Percentiles rank a stretch among this genome's conserved stretches.
These are phyloP conservation scores for Cavia porcellus DNA, from an alignment of 2,113 vertebrate species.

Conservation along the genomic window DNA sequence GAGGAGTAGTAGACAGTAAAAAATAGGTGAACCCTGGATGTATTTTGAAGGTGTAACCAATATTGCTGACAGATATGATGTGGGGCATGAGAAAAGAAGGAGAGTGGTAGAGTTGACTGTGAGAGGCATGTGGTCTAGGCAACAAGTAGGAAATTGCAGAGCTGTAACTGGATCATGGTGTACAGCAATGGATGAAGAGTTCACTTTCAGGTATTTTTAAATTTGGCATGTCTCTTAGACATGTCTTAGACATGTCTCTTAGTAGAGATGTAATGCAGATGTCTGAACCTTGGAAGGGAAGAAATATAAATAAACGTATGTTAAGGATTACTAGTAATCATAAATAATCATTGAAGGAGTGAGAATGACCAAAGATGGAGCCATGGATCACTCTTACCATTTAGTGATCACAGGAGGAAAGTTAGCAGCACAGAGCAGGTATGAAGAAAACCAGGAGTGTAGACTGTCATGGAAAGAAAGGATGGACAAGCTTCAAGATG, in stretches of 20 bases:
- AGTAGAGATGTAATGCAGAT: background rate
- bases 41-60: background rate
- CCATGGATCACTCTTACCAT: background rate
- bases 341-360: background rate
- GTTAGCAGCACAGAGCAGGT: background rate
- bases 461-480: background rate
- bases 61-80: background rate
- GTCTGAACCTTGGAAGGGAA: background rate
- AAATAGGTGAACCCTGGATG: no score
- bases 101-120: background rate
- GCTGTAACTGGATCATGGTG: no score
- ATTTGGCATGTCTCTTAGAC: background rate
- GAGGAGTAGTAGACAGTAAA: background rate
- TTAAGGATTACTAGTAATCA: background rate
- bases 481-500: background rate
- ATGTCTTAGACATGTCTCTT: no score
- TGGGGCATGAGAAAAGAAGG: background rate
- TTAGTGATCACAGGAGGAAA: fast-evolving
- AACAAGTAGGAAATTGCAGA: background rate
- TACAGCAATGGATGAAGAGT: background rate
- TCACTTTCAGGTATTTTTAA: no score
- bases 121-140: background rate
- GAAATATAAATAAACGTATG: background rate
- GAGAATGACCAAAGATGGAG: background rate
- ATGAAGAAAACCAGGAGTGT: background rate